Conservation (phyloP, 2,888 invertebrate genomes). For the Aromia moschata region DNA sequence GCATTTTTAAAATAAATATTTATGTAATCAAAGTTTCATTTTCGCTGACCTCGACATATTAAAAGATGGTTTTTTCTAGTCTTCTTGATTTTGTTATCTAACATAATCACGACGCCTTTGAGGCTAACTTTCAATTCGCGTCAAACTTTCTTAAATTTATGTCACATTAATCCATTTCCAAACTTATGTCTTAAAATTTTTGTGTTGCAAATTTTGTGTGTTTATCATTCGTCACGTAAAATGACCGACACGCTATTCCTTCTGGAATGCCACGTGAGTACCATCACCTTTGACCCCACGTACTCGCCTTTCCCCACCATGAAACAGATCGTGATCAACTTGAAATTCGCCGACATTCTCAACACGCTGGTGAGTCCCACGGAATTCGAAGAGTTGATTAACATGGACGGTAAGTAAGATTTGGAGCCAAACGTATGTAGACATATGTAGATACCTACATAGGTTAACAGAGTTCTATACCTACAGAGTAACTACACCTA, state of each 20-base stretch:
- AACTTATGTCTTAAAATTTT: conserved; percentile 17
- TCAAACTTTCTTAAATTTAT: conserved; percentile 25
- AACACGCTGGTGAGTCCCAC: conserved; percentile 62
- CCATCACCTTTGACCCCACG: conserved; percentile 62
- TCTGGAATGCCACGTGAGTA: conserved; percentile 68
- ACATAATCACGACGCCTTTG: conserved; percentile 44
- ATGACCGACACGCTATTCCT: conserved; percentile 66
- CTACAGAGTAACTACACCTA: too few relatives aligned
- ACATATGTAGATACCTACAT: too few relatives aligned
- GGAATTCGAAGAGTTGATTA: too few relatives aligned
- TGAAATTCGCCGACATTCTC: conserved; percentile 65
- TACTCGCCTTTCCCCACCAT: conserved; percentile 57
- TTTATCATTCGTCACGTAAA: conserved; percentile 9
- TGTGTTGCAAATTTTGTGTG: conserved; percentile 26
- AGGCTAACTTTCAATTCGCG: background rate
- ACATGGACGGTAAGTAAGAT: too few relatives aligned
- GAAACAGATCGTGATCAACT: conserved; percentile 64
- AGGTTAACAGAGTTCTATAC: too few relatives aligned
- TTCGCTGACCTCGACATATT: too few relatives aligned
- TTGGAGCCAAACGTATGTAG: too few relatives aligned
- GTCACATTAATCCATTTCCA: conserved; percentile 25
- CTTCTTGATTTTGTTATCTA: too few relatives aligned
- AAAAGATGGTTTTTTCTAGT: too few relatives aligned
- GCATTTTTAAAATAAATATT: too few relatives aligned
- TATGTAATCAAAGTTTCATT: too few relatives aligned